Evolutionary conservation across 2,888 invertebrate species (phyloP).

Genomic region (Drosophila suboccidentalis): DNA sequence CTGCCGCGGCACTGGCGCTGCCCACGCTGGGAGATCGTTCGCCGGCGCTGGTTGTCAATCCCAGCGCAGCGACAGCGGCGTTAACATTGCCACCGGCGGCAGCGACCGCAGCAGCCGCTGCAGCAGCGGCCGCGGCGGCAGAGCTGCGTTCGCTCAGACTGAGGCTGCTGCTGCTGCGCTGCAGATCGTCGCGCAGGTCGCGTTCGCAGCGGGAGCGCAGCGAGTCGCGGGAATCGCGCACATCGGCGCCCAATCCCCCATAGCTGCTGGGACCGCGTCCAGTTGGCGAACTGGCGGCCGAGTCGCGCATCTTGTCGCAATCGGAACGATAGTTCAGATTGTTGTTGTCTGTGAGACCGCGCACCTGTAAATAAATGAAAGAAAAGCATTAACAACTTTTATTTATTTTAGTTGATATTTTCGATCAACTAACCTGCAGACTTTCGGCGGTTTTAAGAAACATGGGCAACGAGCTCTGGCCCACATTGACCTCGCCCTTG

Average conservation of each 20-base stretch:
- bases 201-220: conserved; percentile 81
- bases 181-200: conserved; percentile 83
- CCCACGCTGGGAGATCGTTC: conserved; percentile 85
- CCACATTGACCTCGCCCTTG: conserved; percentile 95
- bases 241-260: conserved; percentile 53
- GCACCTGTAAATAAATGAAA: conserved; percentile 83
- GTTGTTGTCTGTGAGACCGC: conserved; percentile 95
- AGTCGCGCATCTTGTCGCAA: conserved; percentile 85
- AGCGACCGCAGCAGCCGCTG: conserved; percentile 79
- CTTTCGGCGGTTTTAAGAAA: conserved; percentile 97
- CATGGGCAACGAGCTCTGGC: conserved; percentile 95
- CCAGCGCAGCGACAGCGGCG: conserved; percentile 82
- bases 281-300: conserved; percentile 84
- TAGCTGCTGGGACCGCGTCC: conserved; percentile 71
- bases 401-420: background rate
- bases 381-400: background rate
- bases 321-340: conserved; percentile 86
- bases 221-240: conserved; percentile 83
- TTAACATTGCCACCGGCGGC: conserved; percentile 80
- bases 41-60: conserved; percentile 74
- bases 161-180: conserved; percentile 84
- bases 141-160: conserved; percentile 83
- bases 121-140: conserved; percentile 82
- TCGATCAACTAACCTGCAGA: conserved; percentile 88
- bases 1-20: conserved; percentile 82